phyloP scores from a whole-genome alignment of 2,797 vertebrate species.

The Sebastolobus alascanus region DNA sequence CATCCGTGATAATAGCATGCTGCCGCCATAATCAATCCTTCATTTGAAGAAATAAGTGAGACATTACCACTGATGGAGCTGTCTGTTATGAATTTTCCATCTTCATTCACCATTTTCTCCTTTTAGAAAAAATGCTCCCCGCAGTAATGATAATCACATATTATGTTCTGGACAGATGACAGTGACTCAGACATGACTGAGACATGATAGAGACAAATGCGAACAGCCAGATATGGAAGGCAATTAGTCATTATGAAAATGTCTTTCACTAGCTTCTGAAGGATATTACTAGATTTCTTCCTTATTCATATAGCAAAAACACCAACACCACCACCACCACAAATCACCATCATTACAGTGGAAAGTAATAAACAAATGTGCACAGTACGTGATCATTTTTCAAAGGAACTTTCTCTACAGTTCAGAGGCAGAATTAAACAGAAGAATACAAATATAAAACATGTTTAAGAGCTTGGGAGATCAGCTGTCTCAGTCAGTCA shows the following conservation, averaged over 20 bases:
- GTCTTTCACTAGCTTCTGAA: constrained; percentile 15
- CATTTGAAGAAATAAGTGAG: constrained; percentile 31
- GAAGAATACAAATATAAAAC: background rate
- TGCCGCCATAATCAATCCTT: constrained; percentile 17
- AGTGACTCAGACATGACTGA: constrained; percentile 37
- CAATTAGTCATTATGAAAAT: constrained; percentile 35
- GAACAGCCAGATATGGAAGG: constrained; percentile 18
- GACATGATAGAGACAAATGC: constrained; percentile 45
- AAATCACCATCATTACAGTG: background rate
- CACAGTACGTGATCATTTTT: background rate
- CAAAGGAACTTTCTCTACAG: background rate
- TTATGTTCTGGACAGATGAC: constrained; percentile 48
- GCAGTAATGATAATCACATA: constrained; percentile 45
- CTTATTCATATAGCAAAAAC: background rate
- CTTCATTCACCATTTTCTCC: constrained; percentile 36
- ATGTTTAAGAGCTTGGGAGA: background rate
- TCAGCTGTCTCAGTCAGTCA: background rate
- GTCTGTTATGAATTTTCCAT: constrained; percentile 38
- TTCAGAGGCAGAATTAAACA: background rate
- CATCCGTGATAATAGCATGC: constrained; percentile 3
- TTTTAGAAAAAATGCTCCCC: constrained; percentile 40
- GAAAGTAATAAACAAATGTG: background rate
- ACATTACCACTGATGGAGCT: constrained; percentile 35
- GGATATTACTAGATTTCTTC: background rate
- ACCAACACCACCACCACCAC: background rate